These are phyloP conservation scores for Aurelia aurita complex sp. Pacific DNA, from an alignment of 30 jellyfish, hydroid and myxozoan genomes.

Conservation along the genomic window DNA sequence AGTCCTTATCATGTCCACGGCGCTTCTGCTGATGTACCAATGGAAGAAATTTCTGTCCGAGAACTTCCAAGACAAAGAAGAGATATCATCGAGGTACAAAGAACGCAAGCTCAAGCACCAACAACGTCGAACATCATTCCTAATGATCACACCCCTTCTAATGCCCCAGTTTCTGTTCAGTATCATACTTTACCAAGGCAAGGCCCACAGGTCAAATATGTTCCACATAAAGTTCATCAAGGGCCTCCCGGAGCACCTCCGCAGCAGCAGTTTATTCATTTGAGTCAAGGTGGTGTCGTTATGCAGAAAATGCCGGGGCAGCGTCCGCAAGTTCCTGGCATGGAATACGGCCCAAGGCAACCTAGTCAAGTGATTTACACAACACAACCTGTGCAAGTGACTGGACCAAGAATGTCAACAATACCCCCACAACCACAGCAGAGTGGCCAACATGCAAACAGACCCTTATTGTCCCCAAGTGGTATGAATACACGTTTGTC, in stretches of 20 bases:
- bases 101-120: not conserved
- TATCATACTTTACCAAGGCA: slow-evolving; percentile 29
- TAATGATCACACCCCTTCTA: not conserved
- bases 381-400: slow-evolving; percentile 64
- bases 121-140: not conserved
- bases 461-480: slow-evolving; percentile 56
- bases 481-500: slow-evolving; percentile 29
- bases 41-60: not conserved
- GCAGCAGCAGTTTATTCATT: slow-evolving; percentile 40
- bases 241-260: slow-evolving; percentile 20
- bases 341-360: slow-evolving; percentile 36
- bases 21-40: slow-evolving; percentile 1
- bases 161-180: slow-evolving; percentile 8
- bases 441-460: slow-evolving; percentile 38
- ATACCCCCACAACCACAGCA: slow-evolving; percentile 76
- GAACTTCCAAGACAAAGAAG: slow-evolving; percentile 26
- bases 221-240: slow-evolving; percentile 44
- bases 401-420: slow-evolving; percentile 83
- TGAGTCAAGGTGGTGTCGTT: slow-evolving; percentile 51
- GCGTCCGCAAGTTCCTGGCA: slow-evolving; percentile 46
- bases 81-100: slow-evolving; percentile 15
- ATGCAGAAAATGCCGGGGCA: slow-evolving; percentile 51
- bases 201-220: slow-evolving; percentile 72
- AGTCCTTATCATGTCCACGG: slow-evolving; percentile 61
- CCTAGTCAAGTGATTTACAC: slow-evolving; percentile 55